Conservation (phyloP, 2,888 invertebrate genomes). For the Panorpa germanica region DNA sequence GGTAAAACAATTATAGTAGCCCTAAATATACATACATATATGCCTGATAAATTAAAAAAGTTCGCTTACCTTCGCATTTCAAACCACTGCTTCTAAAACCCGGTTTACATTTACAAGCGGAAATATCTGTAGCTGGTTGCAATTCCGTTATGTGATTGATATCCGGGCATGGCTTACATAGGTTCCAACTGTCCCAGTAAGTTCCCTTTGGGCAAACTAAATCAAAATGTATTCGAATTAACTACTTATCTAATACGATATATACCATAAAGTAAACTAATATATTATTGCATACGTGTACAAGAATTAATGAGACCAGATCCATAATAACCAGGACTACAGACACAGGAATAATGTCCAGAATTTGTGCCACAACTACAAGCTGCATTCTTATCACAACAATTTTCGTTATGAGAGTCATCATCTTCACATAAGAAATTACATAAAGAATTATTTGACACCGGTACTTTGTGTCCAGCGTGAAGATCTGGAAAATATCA, state of each 20-base stretch:
- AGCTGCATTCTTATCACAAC: slow-evolving; percentile 38
- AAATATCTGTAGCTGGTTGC: slow-evolving; percentile 30
- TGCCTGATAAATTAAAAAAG: slow-evolving; percentile 9
- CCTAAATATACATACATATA: slow-evolving; percentile 2
- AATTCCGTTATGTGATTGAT: slow-evolving; percentile 34
- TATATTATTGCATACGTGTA: slow-evolving; percentile 26
- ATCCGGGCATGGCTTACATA: slow-evolving; percentile 37
- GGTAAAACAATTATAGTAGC: slow-evolving; percentile 3
- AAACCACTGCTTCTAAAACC: slow-evolving; percentile 32
- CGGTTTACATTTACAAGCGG: slow-evolving; percentile 38
- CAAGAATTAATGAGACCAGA: slow-evolving; percentile 37
- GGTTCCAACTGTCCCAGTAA: slow-evolving; percentile 34
- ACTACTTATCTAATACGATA: too few relatives aligned
- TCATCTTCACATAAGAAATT: slow-evolving; percentile 29
- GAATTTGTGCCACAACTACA: slow-evolving; percentile 48
- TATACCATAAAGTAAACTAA: too few relatives aligned
- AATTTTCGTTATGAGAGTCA: slow-evolving; percentile 18
- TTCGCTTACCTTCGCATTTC: slow-evolving; percentile 33
- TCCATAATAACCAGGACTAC: slow-evolving; percentile 42
- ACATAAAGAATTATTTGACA: slow-evolving; percentile 28
- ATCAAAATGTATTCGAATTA: too few relatives aligned
- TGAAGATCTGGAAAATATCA: slow-evolving; percentile 31
- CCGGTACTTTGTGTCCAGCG: slow-evolving; percentile 33
- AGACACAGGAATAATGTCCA: slow-evolving; percentile 48
- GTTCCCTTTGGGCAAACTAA: slow-evolving; percentile 44